Conservation (phyloP, 2,888 invertebrate genomes). For the Drosophila buzzatii region DNA sequence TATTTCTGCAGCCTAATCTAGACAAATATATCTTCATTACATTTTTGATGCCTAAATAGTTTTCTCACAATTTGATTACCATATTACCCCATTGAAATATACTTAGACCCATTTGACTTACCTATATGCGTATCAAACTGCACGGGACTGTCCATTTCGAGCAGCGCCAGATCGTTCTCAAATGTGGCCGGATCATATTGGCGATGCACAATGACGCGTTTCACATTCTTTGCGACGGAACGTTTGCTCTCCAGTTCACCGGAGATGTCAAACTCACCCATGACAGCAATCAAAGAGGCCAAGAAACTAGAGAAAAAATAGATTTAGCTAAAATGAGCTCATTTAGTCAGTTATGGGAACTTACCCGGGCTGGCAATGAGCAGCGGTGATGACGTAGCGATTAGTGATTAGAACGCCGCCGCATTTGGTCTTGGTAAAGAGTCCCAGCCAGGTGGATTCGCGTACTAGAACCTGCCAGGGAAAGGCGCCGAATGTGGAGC, state of each 20-base stretch:
- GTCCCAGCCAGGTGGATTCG: constrained; percentile 96
- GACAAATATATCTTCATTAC: no score
- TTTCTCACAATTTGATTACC: no score
- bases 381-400: constrained; percentile 95
- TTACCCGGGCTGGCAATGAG: constrained; percentile 97
- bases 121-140: constrained; percentile 94
- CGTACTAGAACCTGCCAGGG: constrained; percentile 97
- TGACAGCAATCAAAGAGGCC: constrained; percentile 94
- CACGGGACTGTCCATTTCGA: constrained; percentile 93
- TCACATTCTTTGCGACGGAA: constrained; percentile 92
- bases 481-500: constrained; percentile 94
- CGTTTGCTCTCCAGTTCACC: constrained; percentile 92
- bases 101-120: constrained; percentile 77
- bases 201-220: constrained; percentile 94
- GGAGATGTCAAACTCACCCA: constrained; percentile 96
- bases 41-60: no score
- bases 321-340: background rate
- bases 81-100: no score
- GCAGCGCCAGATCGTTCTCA: constrained; percentile 94
- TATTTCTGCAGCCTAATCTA: no score
- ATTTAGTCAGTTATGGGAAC: constrained; percentile 8
- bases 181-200: constrained; percentile 96
- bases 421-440: constrained; percentile 97
- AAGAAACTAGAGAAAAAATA: constrained; percentile 87
- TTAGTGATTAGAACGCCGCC: constrained; percentile 96